Base-by-base conservation (phyloP, 2,797 vertebrate genomes). In the Molossus molossus region DNA sequence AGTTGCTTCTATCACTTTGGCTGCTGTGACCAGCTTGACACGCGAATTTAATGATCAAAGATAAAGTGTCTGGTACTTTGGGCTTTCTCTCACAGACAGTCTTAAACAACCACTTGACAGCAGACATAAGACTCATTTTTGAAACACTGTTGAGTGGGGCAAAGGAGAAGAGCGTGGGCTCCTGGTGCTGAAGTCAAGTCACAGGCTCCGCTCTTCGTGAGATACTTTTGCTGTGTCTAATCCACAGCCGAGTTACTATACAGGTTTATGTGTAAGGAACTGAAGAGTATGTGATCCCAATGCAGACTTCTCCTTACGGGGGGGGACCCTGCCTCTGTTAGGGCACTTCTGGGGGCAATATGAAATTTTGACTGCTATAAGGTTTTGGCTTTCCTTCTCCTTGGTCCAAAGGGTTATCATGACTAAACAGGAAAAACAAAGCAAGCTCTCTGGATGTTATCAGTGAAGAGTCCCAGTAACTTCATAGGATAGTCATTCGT, bases 361-460 rank as follows among this genome's bases (percentile, higher is more conserved):
- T 45, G 18, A 33, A 90, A 94, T 23, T 77, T 53, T 81, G 29
- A 70, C 84, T 62, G 84, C 94, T 89, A 95, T 45, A 58, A 84
- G 33, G 33, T 17, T 29, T 11, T 27, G 57, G 15, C 9, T 62
- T 29, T 81, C 73, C 40, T 76, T 55, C 37, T 12, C 50, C 9
- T 93, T 94, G 29, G 37, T 87, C 37, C 23, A 73, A 90, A 27
- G 33, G 33, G 33, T 76, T 91, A 67, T 83, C 2, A 50, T 67
- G 57, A 58, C 37, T 55, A 48, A 45, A 55, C 40, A 93, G 8
- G 8, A 79, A 76, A 72, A 33, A 62, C 21, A 83, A n/a, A 93
- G 33, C 23, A 45, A 23, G 0, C n/a, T 21, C 27, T 77, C 33
- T 29, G 14, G 29, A 40, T 50, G 25, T 50, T 84, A 5, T 55